Conservation (phyloP, 2,888 invertebrate species). For the Cloeon dipterum region DNA sequence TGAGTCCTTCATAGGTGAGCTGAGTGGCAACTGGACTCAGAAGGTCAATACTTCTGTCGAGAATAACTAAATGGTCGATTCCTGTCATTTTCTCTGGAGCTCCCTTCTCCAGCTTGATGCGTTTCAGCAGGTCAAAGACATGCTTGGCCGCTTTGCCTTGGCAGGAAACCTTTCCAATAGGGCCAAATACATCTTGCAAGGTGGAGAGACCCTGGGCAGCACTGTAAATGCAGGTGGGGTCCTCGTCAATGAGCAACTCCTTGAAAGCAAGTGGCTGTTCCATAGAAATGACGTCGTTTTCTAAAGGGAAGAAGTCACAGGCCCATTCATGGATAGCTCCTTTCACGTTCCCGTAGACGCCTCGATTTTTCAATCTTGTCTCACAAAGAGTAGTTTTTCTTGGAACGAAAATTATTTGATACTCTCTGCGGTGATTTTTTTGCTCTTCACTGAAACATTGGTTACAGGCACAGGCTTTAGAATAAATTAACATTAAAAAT, state of each 20-base stretch:
- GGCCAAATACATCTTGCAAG: constrained; percentile 71
- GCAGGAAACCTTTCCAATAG: constrained; percentile 70
- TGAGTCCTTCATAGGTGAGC: constrained; percentile 89
- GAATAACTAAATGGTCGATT: constrained; percentile 70
- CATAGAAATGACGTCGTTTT: constrained; percentile 80
- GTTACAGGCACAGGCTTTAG: not conserved
- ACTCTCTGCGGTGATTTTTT: constrained; percentile 36
- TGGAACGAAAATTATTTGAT: constrained; percentile 76
- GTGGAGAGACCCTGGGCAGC: constrained; percentile 68
- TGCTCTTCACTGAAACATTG: constrained; percentile 20
- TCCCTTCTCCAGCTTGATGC: constrained; percentile 38
- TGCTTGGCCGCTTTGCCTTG: constrained; percentile 73
- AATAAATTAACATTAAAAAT: no score
- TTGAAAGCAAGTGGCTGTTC: constrained; percentile 57
- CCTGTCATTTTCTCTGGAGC: constrained; percentile 20
- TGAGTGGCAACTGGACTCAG: constrained; percentile 84
- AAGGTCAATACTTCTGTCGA: constrained; percentile 81
- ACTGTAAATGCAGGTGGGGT: constrained; percentile 69
- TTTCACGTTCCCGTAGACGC: constrained; percentile 53
- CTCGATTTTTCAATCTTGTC: constrained; percentile 56
- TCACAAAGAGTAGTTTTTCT: constrained; percentile 68
- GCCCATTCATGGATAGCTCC: constrained; percentile 57
- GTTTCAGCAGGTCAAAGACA: constrained; percentile 67
- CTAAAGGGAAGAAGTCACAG: constrained; percentile 75
- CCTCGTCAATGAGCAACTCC: constrained; percentile 73